Evolutionary conservation across 2,888 invertebrate genomes (phyloP).

Genomic region (Zeuzera pyrina): DNA sequence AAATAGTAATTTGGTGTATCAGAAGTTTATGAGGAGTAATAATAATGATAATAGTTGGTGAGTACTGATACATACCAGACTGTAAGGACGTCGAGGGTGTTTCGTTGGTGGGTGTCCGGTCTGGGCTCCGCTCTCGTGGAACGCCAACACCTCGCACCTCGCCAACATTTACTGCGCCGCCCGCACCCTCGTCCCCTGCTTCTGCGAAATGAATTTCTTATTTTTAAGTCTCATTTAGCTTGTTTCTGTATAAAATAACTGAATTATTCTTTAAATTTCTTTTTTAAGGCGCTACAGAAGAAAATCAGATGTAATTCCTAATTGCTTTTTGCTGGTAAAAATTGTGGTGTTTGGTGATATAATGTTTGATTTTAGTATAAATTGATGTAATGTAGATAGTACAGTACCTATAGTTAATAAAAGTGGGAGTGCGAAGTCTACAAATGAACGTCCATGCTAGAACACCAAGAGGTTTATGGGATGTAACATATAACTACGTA

Average conservation of each 20-base stretch:
- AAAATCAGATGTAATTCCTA: no score
- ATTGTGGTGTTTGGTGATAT: no score
- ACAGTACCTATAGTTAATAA: background rate
- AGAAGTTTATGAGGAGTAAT: no score
- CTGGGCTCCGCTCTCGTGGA: slow-evolving; percentile 63
- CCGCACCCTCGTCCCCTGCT: slow-evolving; percentile 66
- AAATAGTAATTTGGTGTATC: no score
- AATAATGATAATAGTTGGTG: no score
- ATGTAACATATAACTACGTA: slow-evolving; percentile 9
- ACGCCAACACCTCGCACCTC: slow-evolving; percentile 53
- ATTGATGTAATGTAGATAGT: no score
- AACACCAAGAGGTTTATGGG: slow-evolving; percentile 11
- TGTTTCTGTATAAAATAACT: no score
- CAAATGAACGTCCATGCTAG: slow-evolving; percentile 19
- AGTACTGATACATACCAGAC: slow-evolving; percentile 59
- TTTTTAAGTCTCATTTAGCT: background rate
- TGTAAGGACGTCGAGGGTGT: slow-evolving; percentile 64
- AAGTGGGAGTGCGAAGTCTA: slow-evolving; percentile 22
- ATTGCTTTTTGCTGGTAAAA: no score
- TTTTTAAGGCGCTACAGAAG: no score
- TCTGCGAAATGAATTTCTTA: slow-evolving; percentile 24
- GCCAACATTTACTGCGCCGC: slow-evolving; percentile 49
- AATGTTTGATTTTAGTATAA: no score
- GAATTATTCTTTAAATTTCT: no score
- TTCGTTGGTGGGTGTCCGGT: slow-evolving; percentile 70